These are phyloP conservation scores for Atrichornis clamosus DNA, from an alignment of 2,113 vertebrate species.

Conservation along the genomic window DNA sequence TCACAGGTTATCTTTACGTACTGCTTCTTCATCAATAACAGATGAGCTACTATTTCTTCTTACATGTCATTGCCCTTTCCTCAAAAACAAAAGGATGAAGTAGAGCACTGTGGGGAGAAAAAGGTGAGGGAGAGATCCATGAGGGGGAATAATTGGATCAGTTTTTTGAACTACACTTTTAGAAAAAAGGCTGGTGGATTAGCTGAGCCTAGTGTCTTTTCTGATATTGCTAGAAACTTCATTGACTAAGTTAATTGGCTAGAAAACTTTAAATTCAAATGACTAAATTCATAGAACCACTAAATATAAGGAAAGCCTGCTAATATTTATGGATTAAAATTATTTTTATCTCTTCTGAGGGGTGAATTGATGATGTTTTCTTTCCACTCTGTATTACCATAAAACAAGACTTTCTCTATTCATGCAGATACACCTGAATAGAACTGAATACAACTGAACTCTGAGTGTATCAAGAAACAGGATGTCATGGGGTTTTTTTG, in stretches of 20 bases:
- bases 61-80: slow-evolving; percentile 43
- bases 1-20: slow-evolving; percentile 41
- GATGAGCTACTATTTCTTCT: slow-evolving; percentile 63
- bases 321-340: background rate
- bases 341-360: background rate
- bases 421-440: background rate
- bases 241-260: background rate
- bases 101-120: background rate
- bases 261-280: background rate
- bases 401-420: background rate
- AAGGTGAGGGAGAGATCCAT: background rate
- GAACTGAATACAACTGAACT: background rate
- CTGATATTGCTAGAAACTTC: background rate
- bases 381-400: background rate
- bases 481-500: background rate
- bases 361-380: background rate
- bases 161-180: background rate
- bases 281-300: background rate
- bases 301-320: background rate
- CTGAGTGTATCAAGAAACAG: background rate
- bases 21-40: slow-evolving; percentile 63
- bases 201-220: background rate
- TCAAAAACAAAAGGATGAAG: slow-evolving; percentile 43
- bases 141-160: slow-evolving; percentile 3
- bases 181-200: background rate